These are phyloP conservation scores for Anolis apletophallus DNA, from an alignment of 2,797 vertebrate species.

Conservation along the genomic window DNA sequence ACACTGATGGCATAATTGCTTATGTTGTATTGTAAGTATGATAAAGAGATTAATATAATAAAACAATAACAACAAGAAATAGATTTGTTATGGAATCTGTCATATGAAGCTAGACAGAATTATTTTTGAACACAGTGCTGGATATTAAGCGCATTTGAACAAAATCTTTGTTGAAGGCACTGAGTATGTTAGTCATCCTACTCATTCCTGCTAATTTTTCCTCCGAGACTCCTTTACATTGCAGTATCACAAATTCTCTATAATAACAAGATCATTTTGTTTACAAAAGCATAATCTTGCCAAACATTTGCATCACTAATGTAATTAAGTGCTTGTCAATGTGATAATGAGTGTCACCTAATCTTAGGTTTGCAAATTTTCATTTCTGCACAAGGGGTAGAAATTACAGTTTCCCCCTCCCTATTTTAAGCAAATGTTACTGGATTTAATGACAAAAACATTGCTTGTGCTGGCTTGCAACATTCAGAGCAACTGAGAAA, in stretches of 20 bases:
- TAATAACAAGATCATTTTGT: constrained; percentile 76
- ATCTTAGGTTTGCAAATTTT: constrained; percentile 73
- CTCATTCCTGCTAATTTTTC: constrained; percentile 65
- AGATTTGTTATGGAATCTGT: constrained; percentile 35
- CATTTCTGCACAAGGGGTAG: constrained; percentile 52
- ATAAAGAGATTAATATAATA: constrained; percentile 57
- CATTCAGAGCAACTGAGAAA: constrained; percentile 57
- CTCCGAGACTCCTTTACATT: constrained; percentile 63
- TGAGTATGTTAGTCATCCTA: not conserved
- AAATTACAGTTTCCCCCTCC: constrained; percentile 51
- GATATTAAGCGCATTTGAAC: constrained; percentile 57
- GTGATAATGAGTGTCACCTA: constrained; percentile 69
- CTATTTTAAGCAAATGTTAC: constrained; percentile 54
- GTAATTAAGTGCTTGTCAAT: constrained; percentile 76
- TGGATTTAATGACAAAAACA: constrained; percentile 61
- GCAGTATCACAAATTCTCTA: constrained; percentile 70
- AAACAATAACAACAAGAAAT: constrained; percentile 24
- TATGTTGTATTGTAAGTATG: constrained; percentile 44
- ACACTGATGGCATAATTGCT: constrained; percentile 51
- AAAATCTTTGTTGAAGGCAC: constrained; percentile 35
- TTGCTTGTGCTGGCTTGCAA: constrained; percentile 52
- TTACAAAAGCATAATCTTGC: constrained; percentile 75
- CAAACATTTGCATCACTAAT: constrained; percentile 79
- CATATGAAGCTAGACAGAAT: constrained; percentile 33
- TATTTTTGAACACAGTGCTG: constrained; percentile 33